Percentiles rank a stretch among this genome's conserved stretches.
phyloP scores from a whole-genome alignment of 2,888 invertebrate species.

The Ennomos erosarius region DNA sequence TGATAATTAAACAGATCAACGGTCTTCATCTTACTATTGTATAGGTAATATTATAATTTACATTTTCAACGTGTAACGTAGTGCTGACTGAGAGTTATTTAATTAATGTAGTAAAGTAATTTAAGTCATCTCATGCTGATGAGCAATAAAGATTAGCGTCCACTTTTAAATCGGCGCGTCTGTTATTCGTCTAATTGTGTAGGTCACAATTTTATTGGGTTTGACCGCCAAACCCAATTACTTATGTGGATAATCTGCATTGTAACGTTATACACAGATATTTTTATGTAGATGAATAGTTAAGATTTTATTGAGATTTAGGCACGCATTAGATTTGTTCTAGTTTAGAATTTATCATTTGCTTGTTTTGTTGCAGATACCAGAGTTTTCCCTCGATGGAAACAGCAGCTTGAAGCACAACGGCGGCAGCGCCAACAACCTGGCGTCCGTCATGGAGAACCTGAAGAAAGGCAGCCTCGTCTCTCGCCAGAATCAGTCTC shows the following conservation, averaged over 20 bases:
- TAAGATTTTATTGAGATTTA: constrained; percentile 1
- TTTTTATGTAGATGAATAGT: no score
- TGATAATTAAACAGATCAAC: constrained; percentile 44
- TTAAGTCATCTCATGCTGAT: constrained; percentile 45
- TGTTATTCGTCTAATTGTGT: constrained; percentile 17
- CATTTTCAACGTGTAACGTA: constrained; percentile 18
- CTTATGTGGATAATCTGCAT: constrained; percentile 1
- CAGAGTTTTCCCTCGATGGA: constrained; percentile 87
- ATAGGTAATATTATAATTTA: constrained; percentile 6
- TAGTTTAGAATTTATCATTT: background rate
- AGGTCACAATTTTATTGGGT: constrained; percentile 23
- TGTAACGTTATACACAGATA: no score
- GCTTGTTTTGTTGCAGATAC: constrained; percentile 69
- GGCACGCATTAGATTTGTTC: background rate
- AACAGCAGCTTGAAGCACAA: constrained; percentile 81
- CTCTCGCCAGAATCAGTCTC: constrained; percentile 75
- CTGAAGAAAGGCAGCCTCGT: constrained; percentile 87
- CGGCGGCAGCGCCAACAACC: constrained; percentile 85
- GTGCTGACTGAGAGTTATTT: constrained; percentile 12
- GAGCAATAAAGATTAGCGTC: constrained; percentile 47
- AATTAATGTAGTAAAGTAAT: constrained; percentile 29
- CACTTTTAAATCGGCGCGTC: constrained; percentile 21
- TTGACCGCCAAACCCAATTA: constrained; percentile 15
- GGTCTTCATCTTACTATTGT: constrained; percentile 24
- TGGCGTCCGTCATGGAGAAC: constrained; percentile 90